Evolutionary conservation across 2,797 vertebrate species (phyloP).

Genomic region (Ctenopoma multispine): DNA sequence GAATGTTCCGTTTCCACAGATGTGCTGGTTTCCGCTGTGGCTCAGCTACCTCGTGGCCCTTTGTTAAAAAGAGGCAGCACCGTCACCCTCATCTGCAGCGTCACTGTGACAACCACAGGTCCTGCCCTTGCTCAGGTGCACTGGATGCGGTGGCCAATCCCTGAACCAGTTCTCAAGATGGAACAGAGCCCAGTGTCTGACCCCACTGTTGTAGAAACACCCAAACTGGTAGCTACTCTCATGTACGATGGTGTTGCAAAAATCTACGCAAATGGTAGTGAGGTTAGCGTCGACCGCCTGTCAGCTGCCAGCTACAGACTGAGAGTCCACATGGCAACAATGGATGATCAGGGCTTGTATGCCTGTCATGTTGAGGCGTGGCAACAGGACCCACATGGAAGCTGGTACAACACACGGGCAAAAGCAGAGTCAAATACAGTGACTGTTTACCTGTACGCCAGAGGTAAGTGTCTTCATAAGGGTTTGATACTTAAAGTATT

Average conservation of each 20-base stretch:
- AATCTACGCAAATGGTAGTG: constrained; percentile 80
- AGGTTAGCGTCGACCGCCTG: constrained; percentile 86
- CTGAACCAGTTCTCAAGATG: constrained; percentile 26
- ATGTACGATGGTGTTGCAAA: constrained; percentile 85
- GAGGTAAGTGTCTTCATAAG: constrained; percentile 77
- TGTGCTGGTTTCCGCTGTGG: constrained; percentile 80
- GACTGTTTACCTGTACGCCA: constrained; percentile 88
- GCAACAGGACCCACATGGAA: constrained; percentile 86
- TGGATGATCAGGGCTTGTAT: constrained; percentile 87
- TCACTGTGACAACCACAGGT: constrained; percentile 83
- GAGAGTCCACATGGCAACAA: constrained; percentile 85
- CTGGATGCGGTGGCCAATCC: constrained; percentile 84
- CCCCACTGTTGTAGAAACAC: constrained; percentile 6
- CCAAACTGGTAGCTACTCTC: constrained; percentile 78
- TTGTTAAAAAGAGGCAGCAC: constrained; percentile 88
- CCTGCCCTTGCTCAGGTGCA: constrained; percentile 83
- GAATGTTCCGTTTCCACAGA: constrained; percentile 70
- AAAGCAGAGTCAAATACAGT: constrained; percentile 82
- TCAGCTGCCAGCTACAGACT: constrained; percentile 83
- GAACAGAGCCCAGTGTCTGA: neutral
- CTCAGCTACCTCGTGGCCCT: constrained; percentile 79
- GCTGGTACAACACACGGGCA: constrained; percentile 88
- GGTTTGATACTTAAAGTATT: neutral
- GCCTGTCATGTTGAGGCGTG: constrained; percentile 87
- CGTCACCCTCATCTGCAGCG: constrained; percentile 87